Evolutionary conservation across 2,888 invertebrate genomes (phyloP).

Genomic region (Anthoptus insignis): DNA sequence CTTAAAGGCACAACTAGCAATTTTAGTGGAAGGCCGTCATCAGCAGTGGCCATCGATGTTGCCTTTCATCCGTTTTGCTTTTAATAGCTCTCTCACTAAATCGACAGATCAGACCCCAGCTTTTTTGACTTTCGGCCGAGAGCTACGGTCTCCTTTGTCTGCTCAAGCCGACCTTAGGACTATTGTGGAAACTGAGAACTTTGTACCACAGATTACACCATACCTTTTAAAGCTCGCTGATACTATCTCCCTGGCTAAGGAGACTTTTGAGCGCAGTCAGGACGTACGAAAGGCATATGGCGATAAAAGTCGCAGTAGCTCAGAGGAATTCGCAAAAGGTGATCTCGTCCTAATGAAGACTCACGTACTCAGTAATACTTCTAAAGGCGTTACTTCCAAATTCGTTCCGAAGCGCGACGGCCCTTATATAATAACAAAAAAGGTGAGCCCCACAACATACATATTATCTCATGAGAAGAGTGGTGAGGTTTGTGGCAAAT

Average conservation of each 20-base stretch:
- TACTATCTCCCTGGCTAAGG: slow-evolving; percentile 1
- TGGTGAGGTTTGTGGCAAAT: too few relatives aligned
- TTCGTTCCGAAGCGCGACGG: too few relatives aligned
- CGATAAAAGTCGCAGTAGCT: slow-evolving; percentile 30
- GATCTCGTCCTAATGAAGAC: slow-evolving; percentile 37
- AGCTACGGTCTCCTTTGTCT: slow-evolving; percentile 48
- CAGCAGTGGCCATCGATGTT: slow-evolving; percentile 46
- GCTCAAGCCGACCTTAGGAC: slow-evolving; percentile 36
- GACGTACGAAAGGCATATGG: slow-evolving; percentile 35
- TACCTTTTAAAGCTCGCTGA: slow-evolving; percentile 28
- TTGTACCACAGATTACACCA: slow-evolving; percentile 43
- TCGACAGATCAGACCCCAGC: slow-evolving; percentile 49
- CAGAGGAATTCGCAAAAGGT: slow-evolving; percentile 37
- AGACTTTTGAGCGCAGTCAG: slow-evolving; percentile 34
- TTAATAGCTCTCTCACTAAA: slow-evolving; percentile 46
- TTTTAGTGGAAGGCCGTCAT: slow-evolving; percentile 48
- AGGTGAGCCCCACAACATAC: too few relatives aligned
- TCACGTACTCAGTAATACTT: slow-evolving; percentile 38
- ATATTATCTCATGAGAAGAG: too few relatives aligned
- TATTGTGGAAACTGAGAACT: slow-evolving; percentile 40
- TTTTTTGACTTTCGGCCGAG: slow-evolving; percentile 52
- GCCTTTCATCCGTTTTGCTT: slow-evolving; percentile 50
- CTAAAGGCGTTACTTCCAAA: slow-evolving; percentile 45
- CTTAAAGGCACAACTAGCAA: slow-evolving; percentile 50
- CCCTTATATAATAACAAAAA: too few relatives aligned